Conservation (phyloP, 1,140 invertebrate genomes). For the Macrostomum lignano region DNA sequence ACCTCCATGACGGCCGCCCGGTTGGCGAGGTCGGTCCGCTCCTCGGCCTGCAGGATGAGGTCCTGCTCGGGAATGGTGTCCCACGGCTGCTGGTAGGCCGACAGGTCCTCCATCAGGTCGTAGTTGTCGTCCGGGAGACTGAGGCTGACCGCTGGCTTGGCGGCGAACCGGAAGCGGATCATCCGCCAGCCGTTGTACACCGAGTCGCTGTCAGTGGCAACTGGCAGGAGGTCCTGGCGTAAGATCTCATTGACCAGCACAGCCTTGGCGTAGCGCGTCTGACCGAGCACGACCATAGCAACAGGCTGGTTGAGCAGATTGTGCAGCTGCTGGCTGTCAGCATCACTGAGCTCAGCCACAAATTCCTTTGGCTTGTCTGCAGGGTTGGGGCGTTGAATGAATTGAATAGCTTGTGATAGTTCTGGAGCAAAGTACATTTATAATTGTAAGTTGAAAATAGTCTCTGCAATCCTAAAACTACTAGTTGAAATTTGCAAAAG, state of each 20-base stretch:
- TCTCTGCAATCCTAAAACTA: too few species aligned
- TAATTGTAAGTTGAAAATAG: too few species aligned
- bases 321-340: too few species aligned
- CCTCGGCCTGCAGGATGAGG: slow-evolving; percentile 33
- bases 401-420: too few species aligned
- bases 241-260: slow-evolving; percentile 42
- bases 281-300: slow-evolving; percentile 36
- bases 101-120: slow-evolving; percentile 40
- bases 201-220: slow-evolving; percentile 16
- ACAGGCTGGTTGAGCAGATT: too few species aligned
- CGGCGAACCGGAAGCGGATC: slow-evolving; percentile 42
- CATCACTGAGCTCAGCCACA: too few species aligned
- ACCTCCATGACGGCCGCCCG: slow-evolving; percentile 42
- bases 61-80: slow-evolving; percentile 36
- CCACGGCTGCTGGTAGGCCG: slow-evolving; percentile 34
- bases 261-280: slow-evolving; percentile 38
- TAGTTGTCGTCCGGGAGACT: slow-evolving; percentile 43
- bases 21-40: slow-evolving; percentile 7
- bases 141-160: slow-evolving; percentile 36
- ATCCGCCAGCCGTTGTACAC: slow-evolving; percentile 32
- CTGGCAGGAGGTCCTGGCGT: slow-evolving; percentile 36
- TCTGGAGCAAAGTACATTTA: too few species aligned
- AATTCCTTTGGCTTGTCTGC: too few species aligned
- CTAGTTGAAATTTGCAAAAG: too few species aligned
- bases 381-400: too few species aligned